A percentile compares a stretch with the other conserved stretches of the same genome.
These are phyloP conservation scores for Phyllotis vaccarum DNA, from an alignment of 2,797 vertebrate species.

Conservation along the genomic window DNA sequence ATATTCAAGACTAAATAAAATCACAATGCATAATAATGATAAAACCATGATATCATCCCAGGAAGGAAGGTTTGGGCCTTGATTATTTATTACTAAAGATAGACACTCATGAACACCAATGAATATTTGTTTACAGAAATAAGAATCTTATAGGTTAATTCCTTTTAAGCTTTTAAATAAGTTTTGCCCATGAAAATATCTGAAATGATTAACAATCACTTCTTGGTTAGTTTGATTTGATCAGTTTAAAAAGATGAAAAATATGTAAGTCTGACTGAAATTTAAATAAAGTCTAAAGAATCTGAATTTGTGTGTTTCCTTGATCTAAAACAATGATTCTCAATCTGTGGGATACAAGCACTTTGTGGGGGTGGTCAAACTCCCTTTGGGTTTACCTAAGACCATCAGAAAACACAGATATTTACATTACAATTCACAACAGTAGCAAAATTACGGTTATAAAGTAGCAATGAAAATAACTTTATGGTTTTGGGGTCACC, in stretches of 20 bases:
- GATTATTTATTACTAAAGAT: slow-evolving; percentile 34
- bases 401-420: neutral
- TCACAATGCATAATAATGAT: neutral
- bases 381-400: neutral
- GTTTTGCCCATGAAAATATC: slow-evolving; percentile 42
- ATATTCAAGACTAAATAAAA: slow-evolving; percentile 58
- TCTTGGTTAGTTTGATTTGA: neutral
- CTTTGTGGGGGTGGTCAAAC: neutral
- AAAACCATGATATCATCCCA: neutral
- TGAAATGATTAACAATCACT: slow-evolving; percentile 2
- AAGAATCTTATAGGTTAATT: slow-evolving; percentile 19
- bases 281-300: neutral
- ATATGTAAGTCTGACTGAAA: neutral
- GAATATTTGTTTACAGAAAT: slow-evolving; percentile 34
- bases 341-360: neutral
- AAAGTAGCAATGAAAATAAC: neutral
- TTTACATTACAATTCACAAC: neutral
- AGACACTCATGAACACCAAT: neutral
- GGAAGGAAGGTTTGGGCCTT: slow-evolving; percentile 2
- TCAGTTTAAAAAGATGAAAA: neutral
- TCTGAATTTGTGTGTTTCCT: slow-evolving; percentile 36
- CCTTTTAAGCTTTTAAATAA: slow-evolving; percentile 7
- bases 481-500: neutral
- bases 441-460: neutral
- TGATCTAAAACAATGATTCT: neutral